These are phyloP conservation scores for Enteromius thamalakanensis DNA, from an alignment of 2,797 vertebrate species.

Conservation along the genomic window DNA sequence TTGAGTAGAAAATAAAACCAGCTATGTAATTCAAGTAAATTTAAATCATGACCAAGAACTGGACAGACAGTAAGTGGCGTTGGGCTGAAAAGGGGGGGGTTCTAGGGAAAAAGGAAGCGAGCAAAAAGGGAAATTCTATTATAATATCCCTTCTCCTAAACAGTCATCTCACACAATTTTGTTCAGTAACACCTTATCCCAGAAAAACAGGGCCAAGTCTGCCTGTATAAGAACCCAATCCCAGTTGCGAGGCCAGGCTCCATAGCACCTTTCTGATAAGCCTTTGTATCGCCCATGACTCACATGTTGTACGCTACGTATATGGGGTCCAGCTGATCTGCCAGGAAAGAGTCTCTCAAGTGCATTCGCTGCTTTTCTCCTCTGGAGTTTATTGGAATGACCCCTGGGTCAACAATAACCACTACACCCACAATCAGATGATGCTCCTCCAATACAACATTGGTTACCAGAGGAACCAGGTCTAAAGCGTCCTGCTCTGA, in stretches of 20 bases:
- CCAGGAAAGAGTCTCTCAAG: conserved; percentile 96
- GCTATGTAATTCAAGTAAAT: conserved; percentile 33
- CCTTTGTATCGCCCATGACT: conserved; percentile 46
- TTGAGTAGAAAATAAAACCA: conserved; percentile 12
- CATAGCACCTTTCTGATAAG: conserved; percentile 18
- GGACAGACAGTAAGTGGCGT: conserved; percentile 11
- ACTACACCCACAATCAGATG: conserved; percentile 97
- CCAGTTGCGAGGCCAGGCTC: background rate
- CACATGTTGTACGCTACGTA: conserved; percentile 99
- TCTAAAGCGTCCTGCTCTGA: conserved; percentile 98
- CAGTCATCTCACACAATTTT: conserved; percentile 12
- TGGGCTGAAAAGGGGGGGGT: background rate
- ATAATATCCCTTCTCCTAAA: conserved; percentile 10
- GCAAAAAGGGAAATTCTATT: conserved; percentile 10
- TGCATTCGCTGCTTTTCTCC: conserved; percentile 99
- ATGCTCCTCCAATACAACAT: conserved; percentile 97
- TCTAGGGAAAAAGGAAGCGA: background rate
- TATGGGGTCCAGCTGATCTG: conserved; percentile 97
- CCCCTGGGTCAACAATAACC: conserved; percentile 96
- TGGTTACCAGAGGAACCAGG: conserved; percentile 95
- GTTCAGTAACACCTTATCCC: conserved; percentile 26
- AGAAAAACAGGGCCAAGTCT: conserved; percentile 28
- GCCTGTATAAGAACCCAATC: conserved; percentile 6
- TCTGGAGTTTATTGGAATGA: conserved; percentile 97
- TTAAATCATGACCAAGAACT: conserved; percentile 18